Base-by-base conservation (phyloP, 2,113 vertebrate species). In the Lycocorax pyrrhopterus region DNA sequence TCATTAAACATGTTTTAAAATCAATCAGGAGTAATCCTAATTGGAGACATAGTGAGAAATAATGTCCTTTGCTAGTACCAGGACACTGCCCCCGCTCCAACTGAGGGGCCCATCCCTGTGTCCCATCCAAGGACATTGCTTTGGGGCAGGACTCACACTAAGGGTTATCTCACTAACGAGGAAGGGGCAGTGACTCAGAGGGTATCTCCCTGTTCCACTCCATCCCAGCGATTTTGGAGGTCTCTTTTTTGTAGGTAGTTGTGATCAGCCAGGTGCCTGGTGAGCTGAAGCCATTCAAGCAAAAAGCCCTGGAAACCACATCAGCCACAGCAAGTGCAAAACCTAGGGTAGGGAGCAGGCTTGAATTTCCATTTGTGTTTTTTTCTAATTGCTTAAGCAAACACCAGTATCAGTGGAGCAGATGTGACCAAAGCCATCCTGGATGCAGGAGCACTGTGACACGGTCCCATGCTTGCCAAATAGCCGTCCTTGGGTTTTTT, bases 401-500 rank as follows among this genome's bases (percentile, higher is more conserved):
- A 90, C 78, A 60, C 13, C 0, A 0, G 37, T n/a, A 59, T 47
- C 29, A 39, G 55, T 4, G 2, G 72, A 84, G 66, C 39, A 15
- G 71, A 85, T 13, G 7, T 3, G 7, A 55, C 52, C 7, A 4
- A 79, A 81, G 49, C 68, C 16, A 0, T 26, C 19, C 10, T 7
- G 16, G 56, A n/a, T 0, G 3, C 15, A 2, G 68, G 19, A 79
- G 74, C 84, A 30, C 69, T 11, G 0, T 1, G 13, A 56, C 76
- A 74, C 0, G 0, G 39, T 47, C 16, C 67, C 5, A 0, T 0
- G 0, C 49, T 49, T 5, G 0, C 59, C 23, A 4, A 62, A n/a
- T 3, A 53, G 58, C 55, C 8, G 1, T 29, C 20, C 64, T 14
- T 12, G 20, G 32, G 25, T 2, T 22, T 58, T 71, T 26, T 16